Evolutionary conservation across 1,140 invertebrate genomes (phyloP), one percentile per base, ranked within the genome.

Genomic region (Nautilus pompilius): DNA sequence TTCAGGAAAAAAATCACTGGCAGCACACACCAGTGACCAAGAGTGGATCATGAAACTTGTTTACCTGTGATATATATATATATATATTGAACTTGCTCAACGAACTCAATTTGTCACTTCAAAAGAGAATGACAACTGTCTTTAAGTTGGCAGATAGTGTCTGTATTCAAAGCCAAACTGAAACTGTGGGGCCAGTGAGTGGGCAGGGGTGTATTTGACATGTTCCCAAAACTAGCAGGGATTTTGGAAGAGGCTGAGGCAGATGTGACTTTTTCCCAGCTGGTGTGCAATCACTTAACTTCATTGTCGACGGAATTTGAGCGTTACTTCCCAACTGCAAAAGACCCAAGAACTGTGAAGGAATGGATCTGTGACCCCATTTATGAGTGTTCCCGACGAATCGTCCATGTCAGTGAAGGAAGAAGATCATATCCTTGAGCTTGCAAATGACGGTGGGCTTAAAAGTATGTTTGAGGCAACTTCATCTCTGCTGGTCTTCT

Each of bases 111-210:
- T 33, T 59, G 24, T 28, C 17, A 34, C 4, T 26, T 49, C 41
- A 29, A 28, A 20, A 26, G 33, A 72, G 58, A 24, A 82, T 83
- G 94, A 95, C 91, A 82, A 91, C 87, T 8, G 94, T 93, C 41
- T 88, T 99, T 69, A 99, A 99, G 97, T 95, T 99, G 64, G 97
- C 98, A 69, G 98, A 99, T 82, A 99, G 97, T 97, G 8, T 98
- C 96, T 99, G 75, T 86, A 99, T 59, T 98, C 95, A 66, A 92
- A 94, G 84, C 91, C 91, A 55, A 89, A 89, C 76, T 88, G 88
- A 79, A 88, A 84, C 17, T 87, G 89, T 0, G n/a, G n/a, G n/a
- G n/a, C n/a, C n/a, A n/a, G n/a, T n/a, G n/a, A n/a, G n/a, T n/a
- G n/a, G n/a, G n/a, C n/a, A n/a, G n/a, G n/a, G n/a, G n/a, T n/a